A percentile compares a stretch with the other conserved stretches of the same genome.
Evolutionary conservation across 2,113 vertebrate species (phyloP).

Genomic region (Burhinus oedicnemus): DNA sequence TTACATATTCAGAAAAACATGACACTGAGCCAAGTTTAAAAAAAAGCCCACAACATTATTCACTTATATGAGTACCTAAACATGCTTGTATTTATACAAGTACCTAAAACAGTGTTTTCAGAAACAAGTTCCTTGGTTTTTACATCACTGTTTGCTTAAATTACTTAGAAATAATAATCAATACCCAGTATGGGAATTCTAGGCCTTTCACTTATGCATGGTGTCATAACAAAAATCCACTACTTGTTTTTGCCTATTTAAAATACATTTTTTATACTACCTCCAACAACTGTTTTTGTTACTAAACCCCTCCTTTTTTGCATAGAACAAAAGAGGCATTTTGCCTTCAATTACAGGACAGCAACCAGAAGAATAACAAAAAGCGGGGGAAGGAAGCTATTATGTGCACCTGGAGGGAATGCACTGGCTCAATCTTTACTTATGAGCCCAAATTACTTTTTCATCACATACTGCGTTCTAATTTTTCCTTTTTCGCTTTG

Average conservation of each 20-base stretch:
- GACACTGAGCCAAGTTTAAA: background rate
- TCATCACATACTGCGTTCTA: background rate
- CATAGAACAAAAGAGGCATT: background rate
- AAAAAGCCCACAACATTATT: background rate
- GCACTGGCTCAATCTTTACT: background rate
- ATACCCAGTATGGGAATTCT: background rate
- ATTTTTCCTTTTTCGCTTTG: conserved; percentile 19
- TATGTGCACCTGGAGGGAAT: background rate
- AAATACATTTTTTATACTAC: background rate
- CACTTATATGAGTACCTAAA: background rate
- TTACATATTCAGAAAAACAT: background rate
- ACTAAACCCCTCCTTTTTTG: background rate
- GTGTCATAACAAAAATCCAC: background rate
- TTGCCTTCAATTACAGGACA: background rate
- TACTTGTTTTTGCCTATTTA: background rate
- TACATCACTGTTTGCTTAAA: background rate
- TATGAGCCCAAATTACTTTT: background rate
- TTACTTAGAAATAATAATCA: background rate
- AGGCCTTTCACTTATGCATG: background rate
- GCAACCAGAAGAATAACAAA: background rate
- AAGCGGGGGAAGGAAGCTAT: background rate
- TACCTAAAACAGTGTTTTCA: background rate
- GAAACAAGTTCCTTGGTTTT: background rate
- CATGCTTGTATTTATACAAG: background rate
- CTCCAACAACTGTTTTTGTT: background rate